Conservation (phyloP, 1,140 invertebrate species). For the Lasioglossum baleicum region DNA sequence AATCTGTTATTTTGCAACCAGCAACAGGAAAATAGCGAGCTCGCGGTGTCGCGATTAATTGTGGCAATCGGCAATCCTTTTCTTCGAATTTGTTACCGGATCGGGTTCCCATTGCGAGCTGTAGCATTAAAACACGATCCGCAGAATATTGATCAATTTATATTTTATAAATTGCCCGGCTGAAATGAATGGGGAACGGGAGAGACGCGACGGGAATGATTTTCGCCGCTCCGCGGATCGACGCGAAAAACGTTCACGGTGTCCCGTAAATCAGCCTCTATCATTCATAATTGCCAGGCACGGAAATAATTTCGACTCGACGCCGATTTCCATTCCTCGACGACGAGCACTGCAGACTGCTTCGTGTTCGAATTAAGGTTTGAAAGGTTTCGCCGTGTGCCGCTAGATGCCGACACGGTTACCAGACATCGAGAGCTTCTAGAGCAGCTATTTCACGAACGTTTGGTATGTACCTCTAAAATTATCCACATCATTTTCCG, state of each 20-base stretch:
- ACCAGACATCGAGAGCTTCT: slow-evolving; percentile 13
- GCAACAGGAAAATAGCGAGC: too few species aligned
- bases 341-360: not conserved
- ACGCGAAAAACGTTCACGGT: slow-evolving; percentile 1
- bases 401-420: slow-evolving; percentile 75
- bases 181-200: slow-evolving; percentile 30
- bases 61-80: not conserved
- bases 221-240: not conserved
- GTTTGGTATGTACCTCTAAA: slow-evolving; percentile 22
- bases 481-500: slow-evolving; percentile 18
- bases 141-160: slow-evolving; percentile 41
- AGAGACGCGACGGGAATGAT: slow-evolving; percentile 34
- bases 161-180: slow-evolving; percentile 41
- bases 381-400: slow-evolving; percentile 61
- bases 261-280: slow-evolving; percentile 20
- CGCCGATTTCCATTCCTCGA: slow-evolving; percentile 30
- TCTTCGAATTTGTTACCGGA: not conserved
- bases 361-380: slow-evolving; percentile 49
- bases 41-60: too few species aligned
- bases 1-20: too few species aligned
- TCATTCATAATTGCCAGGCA: slow-evolving; percentile 36
- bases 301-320: slow-evolving; percentile 33
- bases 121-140: slow-evolving; percentile 21
- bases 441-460: not conserved
- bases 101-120: not conserved